Evolutionary conservation across 1,140 invertebrate species (phyloP).

Genomic region (Babylonia areolata): DNA sequence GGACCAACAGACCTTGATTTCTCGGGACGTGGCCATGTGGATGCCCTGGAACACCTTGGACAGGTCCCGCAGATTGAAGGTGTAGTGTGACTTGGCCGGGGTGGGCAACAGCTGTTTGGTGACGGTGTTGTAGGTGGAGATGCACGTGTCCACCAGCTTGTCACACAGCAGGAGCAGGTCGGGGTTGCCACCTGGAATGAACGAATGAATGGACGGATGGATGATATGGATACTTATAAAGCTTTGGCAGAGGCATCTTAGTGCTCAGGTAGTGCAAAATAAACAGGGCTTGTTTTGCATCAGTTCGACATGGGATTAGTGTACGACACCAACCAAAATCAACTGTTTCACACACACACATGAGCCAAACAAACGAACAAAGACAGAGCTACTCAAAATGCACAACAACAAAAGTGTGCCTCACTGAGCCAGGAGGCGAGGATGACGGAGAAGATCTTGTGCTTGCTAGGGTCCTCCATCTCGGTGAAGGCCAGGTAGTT

Average conservation of each 20-base stretch:
- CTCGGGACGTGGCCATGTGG: slow-evolving; percentile 71
- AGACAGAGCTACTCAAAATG: no score
- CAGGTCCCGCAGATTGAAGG: slow-evolving; percentile 76
- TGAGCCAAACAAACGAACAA: no score
- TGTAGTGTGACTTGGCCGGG: slow-evolving; percentile 76
- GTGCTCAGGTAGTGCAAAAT: no score
- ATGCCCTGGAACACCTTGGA: slow-evolving; percentile 77
- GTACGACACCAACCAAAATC: no score
- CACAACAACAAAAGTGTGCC: slow-evolving; percentile 21
- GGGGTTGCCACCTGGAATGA: not conserved
- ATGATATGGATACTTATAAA: no score
- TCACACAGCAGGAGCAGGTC: slow-evolving; percentile 57
- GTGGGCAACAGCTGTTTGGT: slow-evolving; percentile 75
- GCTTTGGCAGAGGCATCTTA: no score
- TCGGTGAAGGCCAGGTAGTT: slow-evolving; percentile 79
- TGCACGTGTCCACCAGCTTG: slow-evolving; percentile 79
- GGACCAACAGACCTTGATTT: slow-evolving; percentile 59
- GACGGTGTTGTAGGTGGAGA: slow-evolving; percentile 81
- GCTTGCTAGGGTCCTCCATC: slow-evolving; percentile 84
- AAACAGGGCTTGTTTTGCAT: no score
- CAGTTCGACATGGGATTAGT: no score
- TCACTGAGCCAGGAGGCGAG: slow-evolving; percentile 82
- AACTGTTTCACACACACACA: no score
- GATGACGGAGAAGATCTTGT: slow-evolving; percentile 84
- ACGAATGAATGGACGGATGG: no score